A percentile compares a stretch with the other conserved stretches of the same genome.
phyloP scores from a whole-genome alignment of 2,797 vertebrate genomes.

The Urosaurus nigricauda region DNA sequence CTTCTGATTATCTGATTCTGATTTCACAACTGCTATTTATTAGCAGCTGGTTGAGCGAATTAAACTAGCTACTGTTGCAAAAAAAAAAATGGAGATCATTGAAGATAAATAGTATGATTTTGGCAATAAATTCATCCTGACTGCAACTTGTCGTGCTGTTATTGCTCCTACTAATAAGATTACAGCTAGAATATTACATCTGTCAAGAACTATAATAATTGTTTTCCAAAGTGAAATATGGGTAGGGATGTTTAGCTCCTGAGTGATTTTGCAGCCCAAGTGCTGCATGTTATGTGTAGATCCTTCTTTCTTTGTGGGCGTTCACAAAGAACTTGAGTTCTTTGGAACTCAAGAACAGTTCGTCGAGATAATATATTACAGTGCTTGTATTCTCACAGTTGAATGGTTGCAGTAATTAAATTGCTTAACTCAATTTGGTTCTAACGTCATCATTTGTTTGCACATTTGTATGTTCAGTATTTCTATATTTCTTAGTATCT shows the following conservation, averaged over 20 bases:
- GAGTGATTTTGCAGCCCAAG: constrained; percentile 30
- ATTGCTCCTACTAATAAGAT: constrained; percentile 65
- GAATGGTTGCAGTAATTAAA: background rate
- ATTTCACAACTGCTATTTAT: constrained; percentile 59
- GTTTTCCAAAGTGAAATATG: constrained; percentile 63
- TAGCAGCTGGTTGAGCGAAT: constrained; percentile 64
- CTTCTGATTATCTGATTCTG: constrained; percentile 41
- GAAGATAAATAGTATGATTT: constrained; percentile 65
- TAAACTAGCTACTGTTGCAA: constrained; percentile 70
- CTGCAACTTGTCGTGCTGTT: constrained; percentile 54
- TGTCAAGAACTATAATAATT: constrained; percentile 63
- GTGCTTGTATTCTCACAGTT: background rate
- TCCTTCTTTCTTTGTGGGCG: constrained; percentile 8
- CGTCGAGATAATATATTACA: background rate
- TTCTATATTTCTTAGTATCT: background rate
- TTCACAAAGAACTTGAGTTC: background rate
- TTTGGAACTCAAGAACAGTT: background rate
- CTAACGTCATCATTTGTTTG: background rate
- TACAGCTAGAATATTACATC: constrained; percentile 63
- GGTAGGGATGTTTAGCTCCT: constrained; percentile 48
- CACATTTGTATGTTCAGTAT: background rate
- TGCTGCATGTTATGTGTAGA: constrained; percentile 33
- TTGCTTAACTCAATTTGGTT: background rate
- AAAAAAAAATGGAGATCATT: constrained; percentile 52
- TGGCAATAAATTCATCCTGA: constrained; percentile 62